Conservation (phyloP, 2,113 vertebrate species). For the Tonatia bakeri region DNA sequence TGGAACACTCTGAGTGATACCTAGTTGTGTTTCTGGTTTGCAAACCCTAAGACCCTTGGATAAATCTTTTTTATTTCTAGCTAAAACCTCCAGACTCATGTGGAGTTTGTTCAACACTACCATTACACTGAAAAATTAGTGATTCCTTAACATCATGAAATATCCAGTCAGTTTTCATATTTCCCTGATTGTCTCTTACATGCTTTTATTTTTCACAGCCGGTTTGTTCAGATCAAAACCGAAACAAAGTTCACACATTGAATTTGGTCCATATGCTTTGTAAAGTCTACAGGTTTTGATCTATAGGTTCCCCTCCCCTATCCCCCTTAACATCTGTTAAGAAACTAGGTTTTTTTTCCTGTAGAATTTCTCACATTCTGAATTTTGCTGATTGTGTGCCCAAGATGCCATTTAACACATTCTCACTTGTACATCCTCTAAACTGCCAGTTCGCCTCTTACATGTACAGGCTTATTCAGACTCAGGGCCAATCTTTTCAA, state of each 20-base stretch:
- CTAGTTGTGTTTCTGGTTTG: neutral
- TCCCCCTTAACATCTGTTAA: neutral
- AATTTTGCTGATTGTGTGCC: neutral
- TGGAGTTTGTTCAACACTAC: neutral
- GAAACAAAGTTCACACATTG: neutral
- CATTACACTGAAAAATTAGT: neutral
- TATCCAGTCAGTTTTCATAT: neutral
- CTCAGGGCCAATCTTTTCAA: neutral
- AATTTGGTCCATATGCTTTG: neutral
- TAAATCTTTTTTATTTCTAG: neutral
- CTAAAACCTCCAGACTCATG: neutral
- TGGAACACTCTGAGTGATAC: too few species aligned
- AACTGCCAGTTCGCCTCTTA: neutral
- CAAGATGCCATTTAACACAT: neutral
- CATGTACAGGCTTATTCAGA: neutral
- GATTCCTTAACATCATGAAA: neutral
- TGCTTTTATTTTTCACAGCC: neutral
- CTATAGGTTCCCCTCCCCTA: neutral
- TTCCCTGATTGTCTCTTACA: neutral
- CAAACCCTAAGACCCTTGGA: neutral
- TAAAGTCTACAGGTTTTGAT: neutral
- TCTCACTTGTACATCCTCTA: neutral
- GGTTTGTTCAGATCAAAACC: neutral
- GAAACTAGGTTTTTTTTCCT: neutral
- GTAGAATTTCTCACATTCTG: neutral